Percentiles rank a stretch among this genome's conserved stretches.
These are phyloP conservation scores for Rhinopomastus cyanomelas DNA, from an alignment of 2,113 vertebrate species.

Conservation along the genomic window DNA sequence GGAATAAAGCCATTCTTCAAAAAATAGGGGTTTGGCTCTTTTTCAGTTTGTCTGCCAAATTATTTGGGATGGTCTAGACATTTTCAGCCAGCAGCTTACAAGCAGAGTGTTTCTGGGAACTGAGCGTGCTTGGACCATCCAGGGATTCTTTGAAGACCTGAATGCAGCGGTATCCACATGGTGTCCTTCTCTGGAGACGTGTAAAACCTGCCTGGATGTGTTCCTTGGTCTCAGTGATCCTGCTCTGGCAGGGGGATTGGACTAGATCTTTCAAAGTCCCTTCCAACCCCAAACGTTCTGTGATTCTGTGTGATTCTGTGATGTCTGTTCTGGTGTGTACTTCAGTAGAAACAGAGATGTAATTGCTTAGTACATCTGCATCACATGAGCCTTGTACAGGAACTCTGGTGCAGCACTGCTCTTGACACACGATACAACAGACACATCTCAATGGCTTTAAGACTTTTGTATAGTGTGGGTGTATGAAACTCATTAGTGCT, in stretches of 20 bases:
- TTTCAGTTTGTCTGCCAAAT: background rate
- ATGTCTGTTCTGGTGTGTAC: constrained; percentile 5
- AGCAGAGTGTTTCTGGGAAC: constrained; percentile 40
- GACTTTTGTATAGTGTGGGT: constrained; percentile 9
- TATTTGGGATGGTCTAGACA: constrained; percentile 28
- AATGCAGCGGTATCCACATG: background rate
- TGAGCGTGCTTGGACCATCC: background rate
- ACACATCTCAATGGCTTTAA: background rate
- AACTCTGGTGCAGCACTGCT: background rate
- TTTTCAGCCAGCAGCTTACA: constrained; percentile 27
- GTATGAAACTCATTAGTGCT: constrained; percentile 26
- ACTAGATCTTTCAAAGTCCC: no score
- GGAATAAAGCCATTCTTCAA: background rate
- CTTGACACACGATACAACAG: constrained; percentile 8
- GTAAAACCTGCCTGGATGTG: no score
- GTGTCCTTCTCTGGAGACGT: no score
- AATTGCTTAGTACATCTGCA: constrained; percentile 59
- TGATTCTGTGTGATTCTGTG: no score
- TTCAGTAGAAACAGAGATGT: constrained; percentile 22
- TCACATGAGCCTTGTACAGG: constrained; percentile 21
- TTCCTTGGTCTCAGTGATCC: no score
- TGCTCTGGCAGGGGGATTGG: no score
- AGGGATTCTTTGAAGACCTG: constrained; percentile 44
- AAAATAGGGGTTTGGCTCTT: background rate
- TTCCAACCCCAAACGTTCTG: no score